Evolutionary conservation across 23 tunicate species (phyloP).

Genomic region (Halocynthia aurantium): DNA sequence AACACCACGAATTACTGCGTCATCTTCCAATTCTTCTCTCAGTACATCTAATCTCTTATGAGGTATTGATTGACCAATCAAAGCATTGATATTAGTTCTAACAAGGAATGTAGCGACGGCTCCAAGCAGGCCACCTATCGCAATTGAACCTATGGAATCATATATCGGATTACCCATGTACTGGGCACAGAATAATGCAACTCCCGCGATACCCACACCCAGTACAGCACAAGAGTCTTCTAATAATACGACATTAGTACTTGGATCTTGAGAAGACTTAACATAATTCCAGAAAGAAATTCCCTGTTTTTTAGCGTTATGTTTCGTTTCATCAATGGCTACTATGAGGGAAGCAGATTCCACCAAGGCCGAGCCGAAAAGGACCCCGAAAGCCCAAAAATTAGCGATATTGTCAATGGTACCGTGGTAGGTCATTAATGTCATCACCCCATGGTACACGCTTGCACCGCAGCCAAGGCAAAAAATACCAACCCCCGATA

Average conservation of each 20-base stretch:
- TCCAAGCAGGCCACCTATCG: conserved; percentile 84
- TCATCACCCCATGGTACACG: conserved; percentile 78
- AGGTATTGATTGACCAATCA: conserved; percentile 89
- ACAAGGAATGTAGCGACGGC: conserved; percentile 87
- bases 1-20: conserved; percentile 86
- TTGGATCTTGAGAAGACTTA: conserved; percentile 69
- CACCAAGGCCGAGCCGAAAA: conserved; percentile 60
- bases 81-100: conserved; percentile 51
- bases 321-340: conserved; percentile 77
- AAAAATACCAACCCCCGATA: conserved; percentile 95
- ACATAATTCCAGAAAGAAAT: conserved; percentile 76
- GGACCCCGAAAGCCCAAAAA: conserved; percentile 39
- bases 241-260: conserved; percentile 86
- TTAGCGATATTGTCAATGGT: conserved; percentile 13
- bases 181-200: conserved; percentile 47
- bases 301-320: conserved; percentile 62
- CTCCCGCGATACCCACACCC: conserved; percentile 71
- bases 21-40: conserved; percentile 83
- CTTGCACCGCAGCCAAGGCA: conserved; percentile 89
- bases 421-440: conserved; percentile 23
- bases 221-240: conserved; percentile 90
- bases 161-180: conserved; percentile 36
- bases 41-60: conserved; percentile 40
- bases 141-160: conserved; percentile 81
- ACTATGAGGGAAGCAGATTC: conserved; percentile 69